phyloP scores from a whole-genome alignment of 1,140 invertebrate genomes.

The Odontomachus brunneus region DNA sequence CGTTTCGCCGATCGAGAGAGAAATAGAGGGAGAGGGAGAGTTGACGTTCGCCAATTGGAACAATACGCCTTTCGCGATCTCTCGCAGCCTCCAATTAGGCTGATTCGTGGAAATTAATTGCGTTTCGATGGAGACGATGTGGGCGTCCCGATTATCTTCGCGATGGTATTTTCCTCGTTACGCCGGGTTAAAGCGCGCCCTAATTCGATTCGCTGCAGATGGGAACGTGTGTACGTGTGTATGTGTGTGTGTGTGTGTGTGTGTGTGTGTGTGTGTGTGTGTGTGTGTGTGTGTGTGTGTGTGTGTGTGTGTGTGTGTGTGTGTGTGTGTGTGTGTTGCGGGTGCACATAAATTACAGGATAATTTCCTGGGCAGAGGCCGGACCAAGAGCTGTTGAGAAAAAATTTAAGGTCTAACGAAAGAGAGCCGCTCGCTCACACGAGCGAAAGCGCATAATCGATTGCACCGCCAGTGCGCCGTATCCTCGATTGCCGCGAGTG shows the following conservation, averaged over 20 bases:
- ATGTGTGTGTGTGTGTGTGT: background rate
- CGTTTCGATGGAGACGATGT: conserved; percentile 16
- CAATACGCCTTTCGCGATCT: background rate
- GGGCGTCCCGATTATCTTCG: conserved; percentile 22
- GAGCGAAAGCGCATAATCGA: background rate
- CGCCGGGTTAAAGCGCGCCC: background rate
- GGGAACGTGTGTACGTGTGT: background rate
- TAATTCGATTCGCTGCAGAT: conserved; percentile 7
- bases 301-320: too few relatives aligned
- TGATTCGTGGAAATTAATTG: background rate
- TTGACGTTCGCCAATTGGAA: background rate
- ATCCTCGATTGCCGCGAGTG: background rate
- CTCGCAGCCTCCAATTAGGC: conserved; percentile 2
- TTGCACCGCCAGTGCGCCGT: too few relatives aligned
- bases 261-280: too few relatives aligned
- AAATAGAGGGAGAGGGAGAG: too few relatives aligned
- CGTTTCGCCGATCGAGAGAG: too few relatives aligned
- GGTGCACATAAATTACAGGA: background rate
- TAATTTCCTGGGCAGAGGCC: background rate
- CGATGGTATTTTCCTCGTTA: conserved; percentile 9
- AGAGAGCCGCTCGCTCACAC: too few relatives aligned
- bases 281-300: too few relatives aligned
- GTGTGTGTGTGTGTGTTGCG: too few relatives aligned
- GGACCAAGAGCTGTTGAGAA: background rate
- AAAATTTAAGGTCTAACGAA: background rate